phyloP scores from a whole-genome alignment of 2,797 vertebrate genomes.

The Silurus lanzhouensis region DNA sequence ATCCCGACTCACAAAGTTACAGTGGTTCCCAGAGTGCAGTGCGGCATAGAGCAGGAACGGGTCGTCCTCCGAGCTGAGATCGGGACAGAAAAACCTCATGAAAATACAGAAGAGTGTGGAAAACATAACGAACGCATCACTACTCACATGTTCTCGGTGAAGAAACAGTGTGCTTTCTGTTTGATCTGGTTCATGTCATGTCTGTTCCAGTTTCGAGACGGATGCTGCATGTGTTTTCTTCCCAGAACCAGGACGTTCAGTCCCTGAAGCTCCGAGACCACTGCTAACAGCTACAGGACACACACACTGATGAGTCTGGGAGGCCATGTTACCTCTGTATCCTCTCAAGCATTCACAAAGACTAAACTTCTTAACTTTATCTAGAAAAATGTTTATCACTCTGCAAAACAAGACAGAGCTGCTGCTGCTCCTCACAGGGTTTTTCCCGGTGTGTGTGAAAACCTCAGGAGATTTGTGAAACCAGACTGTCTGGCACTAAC shows the following conservation, averaged over 20 bases:
- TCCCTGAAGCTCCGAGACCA: constrained; percentile 80
- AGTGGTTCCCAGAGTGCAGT: constrained; percentile 88
- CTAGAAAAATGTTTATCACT: not conserved
- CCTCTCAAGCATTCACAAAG: too few relatives aligned
- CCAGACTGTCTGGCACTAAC: not conserved
- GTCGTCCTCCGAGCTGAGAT: constrained; percentile 89
- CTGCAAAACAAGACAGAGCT: not conserved
- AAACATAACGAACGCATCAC: too few relatives aligned
- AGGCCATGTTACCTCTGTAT: not conserved
- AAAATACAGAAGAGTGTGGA: too few relatives aligned
- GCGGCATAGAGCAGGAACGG: constrained; percentile 91
- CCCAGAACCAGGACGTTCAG: constrained; percentile 85
- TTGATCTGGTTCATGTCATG: constrained; percentile 79
- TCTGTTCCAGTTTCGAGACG: constrained; percentile 74
- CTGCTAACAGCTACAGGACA: constrained; percentile 67
- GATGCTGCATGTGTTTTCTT: constrained; percentile 87
- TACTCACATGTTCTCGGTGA: constrained; percentile 91
- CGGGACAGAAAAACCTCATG: not conserved
- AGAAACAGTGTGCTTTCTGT: constrained; percentile 88
- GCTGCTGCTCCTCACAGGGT: not conserved
- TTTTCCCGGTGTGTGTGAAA: not conserved
- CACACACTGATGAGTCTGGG: not conserved
- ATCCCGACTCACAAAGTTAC: constrained; percentile 88
- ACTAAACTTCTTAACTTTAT: not conserved
- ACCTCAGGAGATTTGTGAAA: not conserved